A percentile compares a stretch with the other conserved stretches of the same genome.
phyloP scores from a whole-genome alignment of 2,113 vertebrate species.

The Machaerirhynchus nigripectus region DNA sequence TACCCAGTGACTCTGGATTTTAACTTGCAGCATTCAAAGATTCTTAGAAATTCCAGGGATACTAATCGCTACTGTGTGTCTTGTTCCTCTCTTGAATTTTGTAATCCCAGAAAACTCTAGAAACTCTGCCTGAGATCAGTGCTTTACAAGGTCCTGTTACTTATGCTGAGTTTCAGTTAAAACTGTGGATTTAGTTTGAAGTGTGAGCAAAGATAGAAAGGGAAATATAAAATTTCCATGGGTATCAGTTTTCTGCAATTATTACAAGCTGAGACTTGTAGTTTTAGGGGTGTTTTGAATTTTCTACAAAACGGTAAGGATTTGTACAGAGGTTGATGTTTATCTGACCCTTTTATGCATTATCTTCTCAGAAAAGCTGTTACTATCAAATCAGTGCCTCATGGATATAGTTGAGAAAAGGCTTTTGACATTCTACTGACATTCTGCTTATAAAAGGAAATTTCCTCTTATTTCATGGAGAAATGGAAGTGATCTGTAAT shows the following conservation, averaged over 20 bases:
- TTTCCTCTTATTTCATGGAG: not conserved
- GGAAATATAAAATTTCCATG: not conserved
- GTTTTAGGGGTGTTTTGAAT: not conserved
- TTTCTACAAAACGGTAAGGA: not conserved
- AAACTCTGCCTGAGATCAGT: not conserved
- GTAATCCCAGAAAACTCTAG: not conserved
- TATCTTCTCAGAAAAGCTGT: not conserved
- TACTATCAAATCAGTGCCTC: not conserved
- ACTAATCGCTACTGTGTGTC: not conserved
- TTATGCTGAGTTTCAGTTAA: not conserved
- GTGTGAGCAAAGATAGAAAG: not conserved
- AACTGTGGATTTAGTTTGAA: not conserved
- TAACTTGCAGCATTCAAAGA: not conserved
- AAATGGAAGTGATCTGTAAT: rapidly evolving
- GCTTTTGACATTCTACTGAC: not conserved
- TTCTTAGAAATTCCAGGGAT: not conserved
- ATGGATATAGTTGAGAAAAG: not conserved
- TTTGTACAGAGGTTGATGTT: not conserved
- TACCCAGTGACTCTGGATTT: not conserved
- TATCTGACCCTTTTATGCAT: not conserved
- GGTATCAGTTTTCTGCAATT: not conserved
- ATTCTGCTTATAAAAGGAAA: not conserved
- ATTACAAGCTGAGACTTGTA: not conserved
- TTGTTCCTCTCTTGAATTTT: not conserved
- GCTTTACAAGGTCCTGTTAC: not conserved